Evolutionary conservation across 1,140 invertebrate species (phyloP).

Genomic region (Drosophila eugracilis): DNA sequence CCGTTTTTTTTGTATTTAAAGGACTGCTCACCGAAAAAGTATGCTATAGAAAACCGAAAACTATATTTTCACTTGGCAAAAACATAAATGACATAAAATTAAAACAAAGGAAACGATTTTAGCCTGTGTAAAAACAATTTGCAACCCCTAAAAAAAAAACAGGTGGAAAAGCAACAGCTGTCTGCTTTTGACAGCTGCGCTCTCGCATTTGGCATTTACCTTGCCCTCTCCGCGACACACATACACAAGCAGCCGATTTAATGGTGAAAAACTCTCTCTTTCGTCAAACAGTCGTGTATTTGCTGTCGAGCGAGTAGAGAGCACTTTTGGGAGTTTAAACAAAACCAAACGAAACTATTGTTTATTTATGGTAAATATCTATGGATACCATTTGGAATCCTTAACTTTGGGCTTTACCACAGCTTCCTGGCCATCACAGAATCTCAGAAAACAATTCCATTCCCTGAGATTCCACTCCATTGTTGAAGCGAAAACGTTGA

Average conservation of each 20-base stretch:
- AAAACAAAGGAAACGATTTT: not conserved
- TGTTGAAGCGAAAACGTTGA: not conserved
- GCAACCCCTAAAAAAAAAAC: conserved; percentile 23
- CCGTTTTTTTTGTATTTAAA: not conserved
- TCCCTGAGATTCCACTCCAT: not conserved
- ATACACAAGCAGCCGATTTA: not conserved
- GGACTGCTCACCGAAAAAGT: not conserved
- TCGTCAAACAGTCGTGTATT: conserved; percentile 37
- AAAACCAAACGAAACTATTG: conserved; percentile 16
- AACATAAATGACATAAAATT: not conserved
- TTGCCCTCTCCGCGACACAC: not conserved
- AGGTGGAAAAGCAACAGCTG: conserved; percentile 47
- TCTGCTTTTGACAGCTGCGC: conserved; percentile 29
- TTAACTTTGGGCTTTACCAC: not conserved
- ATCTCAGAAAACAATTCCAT: not conserved
- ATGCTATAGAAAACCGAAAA: not conserved
- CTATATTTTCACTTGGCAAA: no score
- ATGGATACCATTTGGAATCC: not conserved
- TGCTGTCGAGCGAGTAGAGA: conserved; percentile 49
- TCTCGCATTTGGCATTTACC: conserved; percentile 4
- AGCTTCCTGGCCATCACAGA: not conserved
- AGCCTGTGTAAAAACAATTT: not conserved
- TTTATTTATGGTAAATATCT: conserved; percentile 51
- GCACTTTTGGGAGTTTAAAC: conserved; percentile 32
- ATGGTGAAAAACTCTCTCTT: conserved; percentile 38